Conservation (phyloP, 1,140 invertebrate species). For the Conus ventricosus region DNA sequence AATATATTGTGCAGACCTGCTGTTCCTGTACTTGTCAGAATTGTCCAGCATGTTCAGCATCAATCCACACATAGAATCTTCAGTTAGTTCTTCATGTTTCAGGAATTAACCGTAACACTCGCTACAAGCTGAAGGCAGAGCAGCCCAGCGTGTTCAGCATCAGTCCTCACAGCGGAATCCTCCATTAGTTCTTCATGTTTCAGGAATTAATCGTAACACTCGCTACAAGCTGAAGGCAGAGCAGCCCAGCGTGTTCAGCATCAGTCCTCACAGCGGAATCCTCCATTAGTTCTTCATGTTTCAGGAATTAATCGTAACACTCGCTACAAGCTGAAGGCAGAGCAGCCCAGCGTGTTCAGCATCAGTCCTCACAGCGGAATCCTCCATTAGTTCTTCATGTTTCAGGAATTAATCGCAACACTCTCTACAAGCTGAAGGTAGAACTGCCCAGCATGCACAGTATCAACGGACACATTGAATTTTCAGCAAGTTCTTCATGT, state of each 20-base stretch:
- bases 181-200: constrained; percentile 77
- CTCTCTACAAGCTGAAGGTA: constrained; percentile 84
- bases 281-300: constrained; percentile 77
- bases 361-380: constrained; percentile 92
- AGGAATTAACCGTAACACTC: constrained; percentile 89
- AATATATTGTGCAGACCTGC: too few species aligned
- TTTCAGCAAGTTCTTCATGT: too few species aligned
- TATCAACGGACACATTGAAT: constrained; percentile 87
- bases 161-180: constrained; percentile 89
- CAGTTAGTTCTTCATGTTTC: constrained; percentile 73
- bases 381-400: constrained; percentile 77
- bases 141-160: constrained; percentile 89
- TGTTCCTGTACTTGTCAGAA: neutral
- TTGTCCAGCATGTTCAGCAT: constrained; percentile 89
- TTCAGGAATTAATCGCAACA: constrained; percentile 86
- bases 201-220: constrained; percentile 88
- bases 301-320: constrained; percentile 88
- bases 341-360: constrained; percentile 86
- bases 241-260: constrained; percentile 87
- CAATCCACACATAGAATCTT: constrained; percentile 90
- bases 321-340: constrained; percentile 82
- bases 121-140: constrained; percentile 81
- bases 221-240: constrained; percentile 82
- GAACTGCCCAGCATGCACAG: constrained; percentile 85
- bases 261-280: constrained; percentile 91